phyloP scores from a whole-genome alignment of 2,888 invertebrate species.

The Perizoma affinitatum region DNA sequence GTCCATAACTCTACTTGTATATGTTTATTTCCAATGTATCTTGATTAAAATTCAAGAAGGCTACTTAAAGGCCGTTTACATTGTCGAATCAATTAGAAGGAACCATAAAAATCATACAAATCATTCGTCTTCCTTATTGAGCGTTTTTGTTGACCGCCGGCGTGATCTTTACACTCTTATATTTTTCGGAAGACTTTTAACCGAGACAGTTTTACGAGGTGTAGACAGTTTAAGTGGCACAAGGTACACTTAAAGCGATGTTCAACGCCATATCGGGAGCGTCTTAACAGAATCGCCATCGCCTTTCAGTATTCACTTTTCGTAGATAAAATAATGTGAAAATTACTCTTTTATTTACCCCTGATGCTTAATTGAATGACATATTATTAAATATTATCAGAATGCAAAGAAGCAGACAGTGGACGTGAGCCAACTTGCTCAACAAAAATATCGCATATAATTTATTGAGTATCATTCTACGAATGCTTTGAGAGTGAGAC shows the following conservation, averaged over 20 bases:
- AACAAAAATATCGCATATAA: constrained; percentile 80
- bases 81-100: constrained; percentile 77
- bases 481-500: constrained; percentile 67
- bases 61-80: constrained; percentile 71
- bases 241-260: constrained; percentile 51
- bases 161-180: constrained; percentile 61
- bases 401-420: constrained; percentile 65
- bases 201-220: constrained; percentile 73
- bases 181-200: constrained; percentile 62
- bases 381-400: constrained; percentile 62
- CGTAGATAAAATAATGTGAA: constrained; percentile 38
- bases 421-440: constrained; percentile 75
- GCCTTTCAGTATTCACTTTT: constrained; percentile 40
- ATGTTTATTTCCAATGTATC: constrained; percentile 72
- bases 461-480: constrained; percentile 78
- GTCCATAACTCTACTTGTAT: constrained; percentile 71
- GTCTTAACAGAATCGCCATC: constrained; percentile 33
- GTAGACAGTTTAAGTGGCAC: constrained; percentile 66
- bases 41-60: constrained; percentile 77
- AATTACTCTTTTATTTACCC: constrained; percentile 40
- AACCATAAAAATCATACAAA: constrained; percentile 75
- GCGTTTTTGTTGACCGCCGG: constrained; percentile 54
- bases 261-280: constrained; percentile 55
- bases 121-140: constrained; percentile 71
- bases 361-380: constrained; percentile 49